These are phyloP conservation scores for Brachyhypopomus gauderio DNA, from an alignment of 2,113 vertebrate genomes.

Conservation along the genomic window DNA sequence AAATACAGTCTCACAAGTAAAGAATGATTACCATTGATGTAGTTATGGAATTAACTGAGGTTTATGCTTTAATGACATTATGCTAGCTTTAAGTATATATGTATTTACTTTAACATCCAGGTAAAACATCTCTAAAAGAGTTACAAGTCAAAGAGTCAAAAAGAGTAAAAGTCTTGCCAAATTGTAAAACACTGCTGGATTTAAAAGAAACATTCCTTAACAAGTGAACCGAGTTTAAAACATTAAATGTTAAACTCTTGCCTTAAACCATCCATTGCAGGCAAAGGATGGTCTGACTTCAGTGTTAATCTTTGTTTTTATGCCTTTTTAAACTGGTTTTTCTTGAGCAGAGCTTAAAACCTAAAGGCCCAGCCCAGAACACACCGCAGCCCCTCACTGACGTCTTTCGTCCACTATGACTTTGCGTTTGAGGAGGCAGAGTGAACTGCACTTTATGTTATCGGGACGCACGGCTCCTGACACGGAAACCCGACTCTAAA, in stretches of 20 bases:
- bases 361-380: neutral
- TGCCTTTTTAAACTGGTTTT: neutral
- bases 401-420: neutral
- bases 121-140: neutral
- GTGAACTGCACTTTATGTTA: conserved; percentile 15
- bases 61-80: neutral
- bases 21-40: neutral
- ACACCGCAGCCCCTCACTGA: too few species aligned
- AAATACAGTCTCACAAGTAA: neutral
- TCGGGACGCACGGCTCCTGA: conserved; percentile 33
- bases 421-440: neutral
- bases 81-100: neutral
- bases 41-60: neutral
- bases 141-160: too few species aligned
- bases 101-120: neutral
- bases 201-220: conserved; percentile 11
- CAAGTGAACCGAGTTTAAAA: neutral
- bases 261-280: neutral
- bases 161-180: neutral
- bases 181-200: neutral
- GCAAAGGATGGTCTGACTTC: neutral
- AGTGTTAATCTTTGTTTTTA: neutral
- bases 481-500: conserved; percentile 39
- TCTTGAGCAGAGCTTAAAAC: neutral
- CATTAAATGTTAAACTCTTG: neutral